Base-by-base conservation (phyloP, 1,140 invertebrate species). In the Calosoma granatense region DNA sequence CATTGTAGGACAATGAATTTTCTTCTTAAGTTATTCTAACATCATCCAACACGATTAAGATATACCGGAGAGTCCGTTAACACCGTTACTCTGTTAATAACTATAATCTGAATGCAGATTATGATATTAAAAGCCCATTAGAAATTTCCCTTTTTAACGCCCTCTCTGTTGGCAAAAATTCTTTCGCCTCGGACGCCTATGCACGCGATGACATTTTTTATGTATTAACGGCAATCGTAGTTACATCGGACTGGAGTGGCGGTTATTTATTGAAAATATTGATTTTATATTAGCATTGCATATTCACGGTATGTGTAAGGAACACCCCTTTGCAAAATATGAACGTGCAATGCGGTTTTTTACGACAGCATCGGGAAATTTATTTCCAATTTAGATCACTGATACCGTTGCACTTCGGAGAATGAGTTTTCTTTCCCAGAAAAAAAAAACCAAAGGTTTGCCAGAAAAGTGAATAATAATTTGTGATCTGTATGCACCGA, bases 341-440 rank as follows among this genome's bases (percentile, higher is more conserved):
- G n/a, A 36, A 9, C 26, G 15, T 11, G 41, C 26, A 30, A 30
- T 30, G 26, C 14, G 26, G 6, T 6, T 30, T 30, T n/a, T 6
- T 47, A 17, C 17, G 6, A 47, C 41, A 17, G 9, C 15, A 9
- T 6, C 15, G 41, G 41, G 17, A 47, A 47, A 47, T 47, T 47
- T 47, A 47, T 47, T 47, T 47, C 17, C 41, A 47, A 47, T 47
- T 47, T 47, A 47, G 41, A 47, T 47, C 41, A 6, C 4, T 11
- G 41, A 47, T 47, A 47, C 9, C 9, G 41, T 4, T 47, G 41
- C 41, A 17, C 41, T 47, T 17, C 3, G 6, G 26, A 30, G 26
- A 30, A 30, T 14, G 26, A 30, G 26, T 30, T 30, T 30, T n/a
- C n/a, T n/a, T 30, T 6, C 26, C 26, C 26, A 6, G 26, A 6